Percentiles rank a stretch among this genome's conserved stretches.
These are phyloP conservation scores for Sylvilagus floridanus DNA, from an alignment of 2,797 vertebrate genomes.

Conservation along the genomic window DNA sequence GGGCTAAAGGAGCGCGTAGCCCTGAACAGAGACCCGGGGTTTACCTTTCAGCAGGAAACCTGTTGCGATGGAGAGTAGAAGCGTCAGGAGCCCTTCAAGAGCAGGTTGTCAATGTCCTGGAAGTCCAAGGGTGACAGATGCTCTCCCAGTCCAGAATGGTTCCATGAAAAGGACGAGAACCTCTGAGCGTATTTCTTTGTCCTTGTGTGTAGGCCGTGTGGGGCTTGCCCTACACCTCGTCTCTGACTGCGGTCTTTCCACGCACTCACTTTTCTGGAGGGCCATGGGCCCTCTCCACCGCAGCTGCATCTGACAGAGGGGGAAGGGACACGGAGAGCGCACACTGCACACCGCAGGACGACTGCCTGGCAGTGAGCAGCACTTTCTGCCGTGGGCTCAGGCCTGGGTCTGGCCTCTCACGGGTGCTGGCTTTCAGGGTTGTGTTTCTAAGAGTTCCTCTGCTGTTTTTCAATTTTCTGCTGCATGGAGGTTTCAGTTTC, in stretches of 20 bases:
- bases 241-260: neutral
- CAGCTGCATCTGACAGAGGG: neutral
- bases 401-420: neutral
- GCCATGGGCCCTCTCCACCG: neutral
- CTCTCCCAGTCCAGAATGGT: no score
- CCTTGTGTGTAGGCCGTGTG: no score
- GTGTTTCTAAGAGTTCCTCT: neutral
- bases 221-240: neutral
- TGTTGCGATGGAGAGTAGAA: slow-evolving; percentile 43
- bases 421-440: neutral
- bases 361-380: fast-evolving
- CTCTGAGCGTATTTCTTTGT: no score
- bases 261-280: neutral
- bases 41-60: neutral
- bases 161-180: no score
- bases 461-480: neutral
- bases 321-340: neutral
- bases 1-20: neutral
- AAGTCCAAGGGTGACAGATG: neutral
- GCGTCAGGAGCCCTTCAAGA: neutral
- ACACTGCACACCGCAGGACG: neutral
- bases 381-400: neutral
- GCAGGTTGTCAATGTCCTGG: neutral
- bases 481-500: neutral
- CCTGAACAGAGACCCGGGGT: neutral